phyloP scores from a whole-genome alignment of 1,140 invertebrate genomes.

The Holotrichia oblita region DNA sequence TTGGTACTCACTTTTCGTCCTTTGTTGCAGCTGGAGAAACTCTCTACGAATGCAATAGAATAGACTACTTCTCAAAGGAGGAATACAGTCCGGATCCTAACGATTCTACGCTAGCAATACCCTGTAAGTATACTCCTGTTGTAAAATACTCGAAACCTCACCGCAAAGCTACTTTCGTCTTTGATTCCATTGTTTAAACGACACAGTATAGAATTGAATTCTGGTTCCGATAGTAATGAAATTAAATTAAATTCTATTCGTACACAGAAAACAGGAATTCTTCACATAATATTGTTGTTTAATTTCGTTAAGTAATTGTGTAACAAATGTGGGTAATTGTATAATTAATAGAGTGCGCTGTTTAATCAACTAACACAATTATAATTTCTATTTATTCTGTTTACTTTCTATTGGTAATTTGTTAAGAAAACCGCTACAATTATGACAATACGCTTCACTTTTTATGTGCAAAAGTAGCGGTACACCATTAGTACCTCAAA shows the following conservation, averaged over 20 bases:
- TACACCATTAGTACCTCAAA: too few relatives aligned
- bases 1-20: not conserved
- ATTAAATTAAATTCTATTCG: not conserved
- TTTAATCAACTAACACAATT: too few relatives aligned
- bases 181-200: not conserved
- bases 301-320: too few relatives aligned
- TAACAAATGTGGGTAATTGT: too few relatives aligned
- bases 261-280: too few relatives aligned
- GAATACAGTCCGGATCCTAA: slow-evolving; percentile 85
- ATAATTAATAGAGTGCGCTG: too few relatives aligned
- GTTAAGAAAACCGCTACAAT: too few relatives aligned
- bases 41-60: slow-evolving; percentile 76
- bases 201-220: not conserved
- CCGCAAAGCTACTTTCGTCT: not conserved
- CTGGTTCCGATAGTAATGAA: not conserved
- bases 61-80: slow-evolving; percentile 86
- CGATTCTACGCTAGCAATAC: slow-evolving; percentile 88
- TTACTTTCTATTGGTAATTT: too few relatives aligned
- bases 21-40: slow-evolving; percentile 59
- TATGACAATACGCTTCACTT: too few relatives aligned
- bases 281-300: too few relatives aligned
- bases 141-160: not conserved
- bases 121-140: slow-evolving; percentile 73
- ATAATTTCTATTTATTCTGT: too few relatives aligned
- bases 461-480: too few relatives aligned